These are phyloP conservation scores for Thymallus thymallus DNA, from an alignment of 2,113 vertebrate genomes.

Conservation along the genomic window DNA sequence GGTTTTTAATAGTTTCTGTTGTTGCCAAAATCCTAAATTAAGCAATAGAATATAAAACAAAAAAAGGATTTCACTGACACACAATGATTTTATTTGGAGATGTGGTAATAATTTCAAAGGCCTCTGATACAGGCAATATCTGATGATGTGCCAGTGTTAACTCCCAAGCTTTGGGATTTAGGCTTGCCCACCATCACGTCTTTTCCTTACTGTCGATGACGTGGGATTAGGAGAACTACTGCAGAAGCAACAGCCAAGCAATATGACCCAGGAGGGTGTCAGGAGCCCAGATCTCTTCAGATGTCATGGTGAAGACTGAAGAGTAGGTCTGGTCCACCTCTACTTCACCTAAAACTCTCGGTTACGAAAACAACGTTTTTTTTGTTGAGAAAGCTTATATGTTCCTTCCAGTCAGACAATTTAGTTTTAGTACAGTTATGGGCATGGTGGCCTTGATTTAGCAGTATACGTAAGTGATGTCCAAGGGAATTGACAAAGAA, in stretches of 20 bases:
- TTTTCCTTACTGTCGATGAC: constrained; percentile 32
- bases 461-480: too few relatives aligned
- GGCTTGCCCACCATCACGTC: constrained; percentile 5
- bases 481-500: too few relatives aligned
- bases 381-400: neutral
- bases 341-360: neutral
- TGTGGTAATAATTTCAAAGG: neutral
- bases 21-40: neutral
- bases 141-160: constrained; percentile 7
- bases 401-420: too few relatives aligned
- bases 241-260: constrained; percentile 16
- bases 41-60: neutral
- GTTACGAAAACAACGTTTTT: constrained; percentile 3
- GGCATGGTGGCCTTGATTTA: too few relatives aligned
- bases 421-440: too few relatives aligned
- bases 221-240: constrained; percentile 28
- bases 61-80: neutral
- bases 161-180: constrained; percentile 18
- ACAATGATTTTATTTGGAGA: neutral
- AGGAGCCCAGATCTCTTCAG: constrained; percentile 19
- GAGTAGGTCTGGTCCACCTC: neutral
- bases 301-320: neutral
- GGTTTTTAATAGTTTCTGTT: neutral
- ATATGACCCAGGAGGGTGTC: constrained; percentile 38
- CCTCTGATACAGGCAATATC: neutral